These are phyloP conservation scores for Sorex fumeus DNA, from an alignment of 2,113 vertebrate species.

Conservation along the genomic window DNA sequence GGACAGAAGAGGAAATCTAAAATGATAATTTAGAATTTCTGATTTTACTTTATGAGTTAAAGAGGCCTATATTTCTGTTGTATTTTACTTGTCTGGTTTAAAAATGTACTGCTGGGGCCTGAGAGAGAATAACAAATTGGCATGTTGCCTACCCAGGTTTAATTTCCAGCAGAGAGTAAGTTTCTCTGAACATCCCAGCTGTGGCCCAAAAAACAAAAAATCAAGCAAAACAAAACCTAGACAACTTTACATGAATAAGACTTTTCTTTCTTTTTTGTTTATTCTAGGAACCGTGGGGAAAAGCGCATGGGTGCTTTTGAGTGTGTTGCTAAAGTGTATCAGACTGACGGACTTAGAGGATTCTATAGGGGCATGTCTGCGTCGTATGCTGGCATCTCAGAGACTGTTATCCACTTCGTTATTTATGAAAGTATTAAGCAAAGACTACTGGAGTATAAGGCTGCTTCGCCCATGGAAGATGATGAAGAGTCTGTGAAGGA, in stretches of 20 bases:
- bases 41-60: slow-evolving; percentile 27
- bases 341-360: slow-evolving; percentile 94
- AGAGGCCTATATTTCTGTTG: slow-evolving; percentile 18
- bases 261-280: slow-evolving; percentile 40
- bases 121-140: background rate
- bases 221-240: background rate
- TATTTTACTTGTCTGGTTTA: slow-evolving; percentile 38
- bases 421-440: slow-evolving; percentile 99
- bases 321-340: slow-evolving; percentile 96
- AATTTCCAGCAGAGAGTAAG: background rate
- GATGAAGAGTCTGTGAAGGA: slow-evolving; percentile 95
- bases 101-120: background rate
- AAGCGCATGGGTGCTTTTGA: slow-evolving; percentile 96
- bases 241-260: slow-evolving; percentile 39
- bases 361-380: slow-evolving; percentile 99
- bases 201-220: too few relatives aligned
- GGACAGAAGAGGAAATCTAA: slow-evolving; percentile 13
- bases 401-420: slow-evolving; percentile 99
- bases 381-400: slow-evolving; percentile 98
- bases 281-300: slow-evolving; percentile 95
- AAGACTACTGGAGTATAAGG: slow-evolving; percentile 93
- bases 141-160: background rate
- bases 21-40: slow-evolving; percentile 57
- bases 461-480: slow-evolving; percentile 90
- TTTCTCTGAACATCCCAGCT: too few relatives aligned